Percentiles rank a stretch among this genome's conserved stretches.
phyloP scores from a whole-genome alignment of 2,888 invertebrate genomes.

The Leptinotarsa juncta region DNA sequence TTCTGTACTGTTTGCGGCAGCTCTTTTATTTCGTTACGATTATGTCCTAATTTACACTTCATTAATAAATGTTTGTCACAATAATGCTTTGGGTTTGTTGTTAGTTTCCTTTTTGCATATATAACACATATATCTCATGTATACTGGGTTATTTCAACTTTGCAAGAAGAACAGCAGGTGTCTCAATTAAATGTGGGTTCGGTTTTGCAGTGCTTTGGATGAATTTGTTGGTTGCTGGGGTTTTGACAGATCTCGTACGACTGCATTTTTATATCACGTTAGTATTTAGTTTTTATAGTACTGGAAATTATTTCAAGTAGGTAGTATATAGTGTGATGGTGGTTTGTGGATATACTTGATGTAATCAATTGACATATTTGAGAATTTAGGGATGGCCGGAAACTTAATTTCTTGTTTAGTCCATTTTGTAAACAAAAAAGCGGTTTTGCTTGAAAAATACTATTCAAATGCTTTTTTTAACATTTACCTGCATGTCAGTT shows the following conservation, averaged over 20 bases:
- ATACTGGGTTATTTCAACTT: conserved; percentile 32
- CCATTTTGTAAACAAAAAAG: too few relatives aligned
- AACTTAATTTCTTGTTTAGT: too few relatives aligned
- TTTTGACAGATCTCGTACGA: conserved; percentile 19
- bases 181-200: conserved; percentile 24
- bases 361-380: not conserved
- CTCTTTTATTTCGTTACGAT: conserved; percentile 57
- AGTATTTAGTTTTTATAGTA: conserved; percentile 12
- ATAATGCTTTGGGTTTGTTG: conserved; percentile 68
- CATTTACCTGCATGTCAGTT: too few relatives aligned
- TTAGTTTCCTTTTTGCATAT: conserved; percentile 62
- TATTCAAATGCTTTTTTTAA: too few relatives aligned
- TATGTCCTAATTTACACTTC: conserved; percentile 66
- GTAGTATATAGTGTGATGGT: not conserved
- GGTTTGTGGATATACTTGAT: conserved; percentile 1
- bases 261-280: conserved; percentile 17
- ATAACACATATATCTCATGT: conserved; percentile 49
- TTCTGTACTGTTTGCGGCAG: conserved; percentile 60
- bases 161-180: conserved; percentile 4
- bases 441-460: too few relatives aligned
- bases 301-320: not conserved
- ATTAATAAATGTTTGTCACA: conserved; percentile 68
- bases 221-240: conserved; percentile 27
- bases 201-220: conserved; percentile 26
- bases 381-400: too few relatives aligned